Percentiles rank a stretch among this genome's conserved stretches.
These are phyloP conservation scores for Drosophila pullipes DNA, from an alignment of 2,888 invertebrate species.

Conservation along the genomic window DNA sequence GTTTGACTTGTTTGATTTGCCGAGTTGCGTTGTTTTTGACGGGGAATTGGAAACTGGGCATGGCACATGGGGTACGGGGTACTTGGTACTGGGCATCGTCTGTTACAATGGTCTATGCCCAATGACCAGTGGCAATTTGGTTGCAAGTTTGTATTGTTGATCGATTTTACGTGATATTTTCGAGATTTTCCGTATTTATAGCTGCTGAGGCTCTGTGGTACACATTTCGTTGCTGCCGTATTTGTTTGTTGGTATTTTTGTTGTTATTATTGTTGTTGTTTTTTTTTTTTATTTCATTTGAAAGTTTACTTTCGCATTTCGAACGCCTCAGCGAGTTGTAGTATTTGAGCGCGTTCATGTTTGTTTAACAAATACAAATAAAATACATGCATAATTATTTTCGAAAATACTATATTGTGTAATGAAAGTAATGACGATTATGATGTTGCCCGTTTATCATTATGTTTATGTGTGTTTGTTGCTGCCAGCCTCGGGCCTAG, in stretches of 20 bases:
- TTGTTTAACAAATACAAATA: conserved; percentile 82
- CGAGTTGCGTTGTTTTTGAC: conserved; percentile 13
- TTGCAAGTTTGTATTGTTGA: conserved; percentile 85
- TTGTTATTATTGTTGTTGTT: conserved; percentile 42
- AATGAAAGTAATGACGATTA: conserved; percentile 62
- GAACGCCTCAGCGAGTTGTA: conserved; percentile 55
- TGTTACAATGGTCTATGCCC: conserved; percentile 20
- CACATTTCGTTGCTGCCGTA: conserved; percentile 61
- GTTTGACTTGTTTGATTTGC: conserved; percentile 69
- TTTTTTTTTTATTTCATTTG: conserved; percentile 63
- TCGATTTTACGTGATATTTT: conserved; percentile 85
- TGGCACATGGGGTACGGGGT: not conserved
- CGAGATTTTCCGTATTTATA: conserved; percentile 84
- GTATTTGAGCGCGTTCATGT: conserved; percentile 68
- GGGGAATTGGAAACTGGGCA: not conserved
- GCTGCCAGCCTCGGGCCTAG: conserved; percentile 36
- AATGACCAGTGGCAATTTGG: conserved; percentile 69
- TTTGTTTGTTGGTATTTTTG: conserved; percentile 39
- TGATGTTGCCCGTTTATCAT: conserved; percentile 62
- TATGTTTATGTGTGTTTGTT: conserved; percentile 44
- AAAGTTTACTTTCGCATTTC: conserved; percentile 81
- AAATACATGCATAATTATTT: conserved; percentile 82
- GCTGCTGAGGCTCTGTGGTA: conserved; percentile 55
- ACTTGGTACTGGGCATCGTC: not conserved
- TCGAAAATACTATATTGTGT: conserved; percentile 71